Base-by-base conservation (phyloP, 2,888 invertebrate genomes). In the Lottia gigantea region DNA sequence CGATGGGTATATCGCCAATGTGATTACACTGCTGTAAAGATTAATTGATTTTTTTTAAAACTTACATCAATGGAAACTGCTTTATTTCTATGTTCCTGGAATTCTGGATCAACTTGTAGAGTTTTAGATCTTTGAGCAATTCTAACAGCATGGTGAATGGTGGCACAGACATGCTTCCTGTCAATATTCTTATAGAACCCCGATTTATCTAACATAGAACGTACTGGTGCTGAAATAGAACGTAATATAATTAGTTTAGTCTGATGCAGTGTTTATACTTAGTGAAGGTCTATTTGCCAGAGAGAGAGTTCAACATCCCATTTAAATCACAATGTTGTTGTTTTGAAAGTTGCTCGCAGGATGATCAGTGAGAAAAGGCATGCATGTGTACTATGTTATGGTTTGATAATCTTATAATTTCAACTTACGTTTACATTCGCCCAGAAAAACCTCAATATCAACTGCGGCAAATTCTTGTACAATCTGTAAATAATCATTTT, bases 81-180 rank as follows among this genome's bases (percentile, higher is more conserved):
- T 16, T 68, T 55, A 23, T 55, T 23, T 55, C 55, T 55, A 6
- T 23, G 55, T 55, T 19, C 14, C 11, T 55, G 23, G 8, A 55
- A 55, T 14, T 55, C 55, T 55, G 11, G 55, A 23, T 55, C 55
- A 12, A 23, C 19, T 23, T 19, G 19, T 11, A 55, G 55, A 23
- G 23, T 23, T 19, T 55, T 68, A 2, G 71, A 69, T 61, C 70
- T 71, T 71, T 70, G 73, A 0, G 77, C 77, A 40, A 74, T 70
- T 46, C 49, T 67, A 11, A 89, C 88, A 15, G 90, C 90, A 80
- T 91, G 90, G 74, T 90, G 89, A n/a, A 91, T 84, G 4, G 90
- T 88, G 7, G 90, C 87, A 78, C 87, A 90, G 47, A 90, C 77
- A 67, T 84, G 83, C 14, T 84, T 80, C 47, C 87, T 80, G 26